Percentiles rank a stretch among this genome's conserved stretches.
Evolutionary conservation across 2,888 invertebrate species (phyloP).

Genomic region (Phytoseiulus persimilis): DNA sequence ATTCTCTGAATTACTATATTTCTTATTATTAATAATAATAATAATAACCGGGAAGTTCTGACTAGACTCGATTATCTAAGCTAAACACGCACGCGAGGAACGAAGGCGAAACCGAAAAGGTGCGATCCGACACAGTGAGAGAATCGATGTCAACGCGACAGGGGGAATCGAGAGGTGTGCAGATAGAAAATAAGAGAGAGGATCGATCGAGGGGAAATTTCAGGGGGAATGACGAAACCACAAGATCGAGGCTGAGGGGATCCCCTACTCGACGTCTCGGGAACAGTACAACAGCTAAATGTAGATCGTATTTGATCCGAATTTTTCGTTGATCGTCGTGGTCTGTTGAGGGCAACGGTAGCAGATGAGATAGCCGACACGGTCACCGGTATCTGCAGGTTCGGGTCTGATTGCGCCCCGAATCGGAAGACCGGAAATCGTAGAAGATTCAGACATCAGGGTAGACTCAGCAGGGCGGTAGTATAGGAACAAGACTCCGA

Average conservation of each 20-base stretch:
- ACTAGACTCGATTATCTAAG: slow-evolving; percentile 5
- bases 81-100: background rate
- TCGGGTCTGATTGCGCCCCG: background rate
- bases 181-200: background rate
- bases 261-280: no score
- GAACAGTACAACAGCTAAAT: no score
- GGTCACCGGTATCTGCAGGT: no score
- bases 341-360: no score
- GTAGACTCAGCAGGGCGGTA: background rate
- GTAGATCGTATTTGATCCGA: no score
- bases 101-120: background rate
- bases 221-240: no score
- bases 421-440: background rate
- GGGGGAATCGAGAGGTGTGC: background rate
- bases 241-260: no score
- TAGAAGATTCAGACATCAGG: background rate
- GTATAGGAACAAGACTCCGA: background rate
- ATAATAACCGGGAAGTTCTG: background rate
- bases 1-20: slow-evolving; percentile 5
- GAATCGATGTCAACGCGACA: background rate
- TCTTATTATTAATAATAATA: background rate
- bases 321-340: no score
- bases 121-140: background rate
- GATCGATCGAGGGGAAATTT: no score
- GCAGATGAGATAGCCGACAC: no score